Base-by-base conservation (phyloP, 1,140 invertebrate species). In the Hycleus cichorii region DNA sequence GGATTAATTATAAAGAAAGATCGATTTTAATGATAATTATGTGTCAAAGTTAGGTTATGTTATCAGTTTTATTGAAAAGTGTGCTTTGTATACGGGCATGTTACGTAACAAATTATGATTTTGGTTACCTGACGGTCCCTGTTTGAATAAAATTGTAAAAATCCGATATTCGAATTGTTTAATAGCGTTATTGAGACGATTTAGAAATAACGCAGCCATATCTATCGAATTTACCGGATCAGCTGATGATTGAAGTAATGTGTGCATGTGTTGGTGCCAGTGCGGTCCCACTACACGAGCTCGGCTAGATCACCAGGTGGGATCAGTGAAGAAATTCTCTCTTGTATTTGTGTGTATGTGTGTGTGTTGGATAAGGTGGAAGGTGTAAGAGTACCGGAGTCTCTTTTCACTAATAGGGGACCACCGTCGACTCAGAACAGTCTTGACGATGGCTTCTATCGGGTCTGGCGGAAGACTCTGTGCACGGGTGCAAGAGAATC, bases 361-460 rank as follows among this genome's bases (percentile, higher is more conserved):
- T 42, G 50, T 58, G 52, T 44, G 44, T 3, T 4, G 32, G 7
- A 32, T 7, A 32, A 7, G 7, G 32, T 32, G 32, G 32, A 32
- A 32, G 32, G 32, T 32, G 32, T 32, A 32, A 32, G 0, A 18
- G 7, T 32, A 32, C 7, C 32, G 38, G 55, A 49, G 55, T 39
- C 42, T 62, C 26, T 49, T 58, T 53, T 40, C 56, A 18, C 18
- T 18, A 46, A 45, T 53, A 27, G 54, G 53, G 27, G 48, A 61
- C 47, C 42, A 57, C 44, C 54, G 48, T 7, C 42, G 59, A 40
- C 49, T 62, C 79, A 81, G 78, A 81, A 79, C 80, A 81, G 83
- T 85, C 80, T 79, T 80, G 78, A 80, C 81, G 80, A 86, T 85
- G 84, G 83, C 84, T 81, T 85, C 83, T 82, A 79, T 86, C 84